Evolutionary conservation across 1,140 invertebrate species (phyloP), one percentile per base, ranked within the genome.

Genomic region (Triops cancriformis): DNA sequence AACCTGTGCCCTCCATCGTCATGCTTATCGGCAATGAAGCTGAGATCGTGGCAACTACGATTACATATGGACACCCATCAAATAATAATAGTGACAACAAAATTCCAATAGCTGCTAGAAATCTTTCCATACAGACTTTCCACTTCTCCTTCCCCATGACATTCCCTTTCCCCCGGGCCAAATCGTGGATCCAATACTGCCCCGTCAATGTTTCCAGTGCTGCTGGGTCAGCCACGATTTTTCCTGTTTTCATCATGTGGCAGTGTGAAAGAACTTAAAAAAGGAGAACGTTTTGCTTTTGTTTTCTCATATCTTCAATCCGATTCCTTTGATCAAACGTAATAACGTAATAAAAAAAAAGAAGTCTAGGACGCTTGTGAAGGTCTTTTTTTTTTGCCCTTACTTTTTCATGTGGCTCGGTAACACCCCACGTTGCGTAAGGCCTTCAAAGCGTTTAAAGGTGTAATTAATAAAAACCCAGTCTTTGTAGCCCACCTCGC

Each of bases 381-480:
- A 64, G 76, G 72, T 72, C n/a, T 76, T 43, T 28, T 76, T 41
- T n/a, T n/a, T n/a, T n/a, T n/a, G 27, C 18, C 42, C 73, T 73
- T 79, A 76, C 72, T 79, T 79, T 31, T 76, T 76, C 75, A 76
- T 76, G 73, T 79, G 74, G 26, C 75, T 72, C 31, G 78, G 75
- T 26, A 76, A 51, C 51, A 76, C 75, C 26, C 92, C 93, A 80
- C 93, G 87, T 83, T 95, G 94, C 26, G 96, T 98, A 43, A 98
- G 88, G 73, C 96, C 96, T 86, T 99, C 97, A 85, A 99, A 99
- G 80, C 98, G 89, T 85, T 99, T 98, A 88, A 98, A 99, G 79
- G 98, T 99, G 85, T 99, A 99, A 87, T 99, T 99, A 82, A 99
- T 97, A 86, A 99, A 99, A 75, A 99, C 96, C 96, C 96, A 98